Evolutionary conservation across 2,113 vertebrate species (phyloP), one percentile per base, ranked within the genome.

Genomic region (Psilopogon haemacephalus): DNA sequence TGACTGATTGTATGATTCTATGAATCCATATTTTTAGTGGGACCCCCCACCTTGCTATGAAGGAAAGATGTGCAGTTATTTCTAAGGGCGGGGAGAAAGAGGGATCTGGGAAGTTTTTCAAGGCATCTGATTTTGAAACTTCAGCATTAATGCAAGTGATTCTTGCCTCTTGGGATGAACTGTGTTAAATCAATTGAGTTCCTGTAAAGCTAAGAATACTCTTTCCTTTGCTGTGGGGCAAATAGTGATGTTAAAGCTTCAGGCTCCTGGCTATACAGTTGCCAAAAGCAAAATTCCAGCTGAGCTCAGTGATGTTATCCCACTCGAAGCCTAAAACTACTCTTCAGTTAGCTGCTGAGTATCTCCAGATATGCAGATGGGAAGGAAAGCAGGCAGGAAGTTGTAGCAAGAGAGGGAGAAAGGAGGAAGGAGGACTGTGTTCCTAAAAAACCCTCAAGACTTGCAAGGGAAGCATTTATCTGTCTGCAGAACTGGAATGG

Each of bases 121-220:
- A 62, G 40, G 33, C 48, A 33, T 52, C 32, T 78, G 79, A 55
- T 72, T 94, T 85, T 70, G 71, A 84, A 83, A 79, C 83, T 76
- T 87, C 87, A 85, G 63, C 86, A 63, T 67, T 95, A 79, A 70
- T 80, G 77, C 76, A 70, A 28, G 70, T 24, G n/a, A 70, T 90
- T 92, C 56, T 55, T 91, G 37, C 9, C 71, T 30, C 67, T 76
- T 79, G 71, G 50, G 74, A 84, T 68, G 48, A 95, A 50, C 18
- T 54, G 50, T 69, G 38, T 90, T 90, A 75, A 84, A 81, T 84
- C 81, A 75, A 15, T 50, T 48, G 62, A 68, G 27, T 35, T 92
- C 7, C 72, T 92, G 4, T 18, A 12, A 77, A 68, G 52, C 82
- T 89, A 80, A 76, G 38, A 83, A 87, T 64, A 87, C 5, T 12